Evolutionary conservation across 2,888 invertebrate genomes (phyloP).

Genomic region (Caenorhabditis afra): DNA sequence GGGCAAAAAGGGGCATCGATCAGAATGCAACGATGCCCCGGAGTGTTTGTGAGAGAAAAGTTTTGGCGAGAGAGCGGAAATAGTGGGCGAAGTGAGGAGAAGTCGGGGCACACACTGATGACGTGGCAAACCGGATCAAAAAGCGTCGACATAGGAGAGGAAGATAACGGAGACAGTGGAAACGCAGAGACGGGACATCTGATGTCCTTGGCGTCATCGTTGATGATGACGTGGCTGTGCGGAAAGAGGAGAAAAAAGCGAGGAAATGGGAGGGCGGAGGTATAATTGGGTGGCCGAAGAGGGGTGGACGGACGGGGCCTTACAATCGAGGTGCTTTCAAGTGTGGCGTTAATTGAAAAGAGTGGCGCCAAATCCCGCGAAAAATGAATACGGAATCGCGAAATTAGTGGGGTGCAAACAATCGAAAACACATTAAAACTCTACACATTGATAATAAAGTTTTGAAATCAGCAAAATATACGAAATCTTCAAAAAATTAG

Average conservation of each 20-base stretch:
- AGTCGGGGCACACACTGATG: conserved; percentile 3
- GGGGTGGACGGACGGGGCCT: neutral
- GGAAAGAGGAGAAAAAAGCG: neutral
- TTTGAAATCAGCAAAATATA: neutral
- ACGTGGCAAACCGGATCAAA: conserved; percentile 52
- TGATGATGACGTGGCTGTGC: conserved; percentile 26
- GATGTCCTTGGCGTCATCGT: conserved; percentile 28
- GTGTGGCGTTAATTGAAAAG: conserved; percentile 29
- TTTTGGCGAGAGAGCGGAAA: neutral
- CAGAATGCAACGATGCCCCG: conserved; percentile 11
- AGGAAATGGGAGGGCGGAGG: conserved; percentile 5
- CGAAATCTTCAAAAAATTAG: neutral
- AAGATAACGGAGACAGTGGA: conserved; percentile 5
- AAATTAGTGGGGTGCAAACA: neutral
- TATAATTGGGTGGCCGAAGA: conserved; percentile 26
- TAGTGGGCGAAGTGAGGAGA: neutral
- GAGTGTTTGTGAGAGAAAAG: conserved; percentile 12
- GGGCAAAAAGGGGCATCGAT: neutral
- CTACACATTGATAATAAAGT: neutral
- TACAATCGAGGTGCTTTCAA: conserved; percentile 13
- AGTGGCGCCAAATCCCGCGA: conserved; percentile 9
- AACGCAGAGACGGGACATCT: neutral
- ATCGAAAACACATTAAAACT: neutral
- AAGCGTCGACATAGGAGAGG: neutral
- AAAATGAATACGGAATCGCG: conserved; percentile 4